Evolutionary conservation across 2,888 invertebrate species (phyloP).

Genomic region (Scelioninae gen. 1): DNA sequence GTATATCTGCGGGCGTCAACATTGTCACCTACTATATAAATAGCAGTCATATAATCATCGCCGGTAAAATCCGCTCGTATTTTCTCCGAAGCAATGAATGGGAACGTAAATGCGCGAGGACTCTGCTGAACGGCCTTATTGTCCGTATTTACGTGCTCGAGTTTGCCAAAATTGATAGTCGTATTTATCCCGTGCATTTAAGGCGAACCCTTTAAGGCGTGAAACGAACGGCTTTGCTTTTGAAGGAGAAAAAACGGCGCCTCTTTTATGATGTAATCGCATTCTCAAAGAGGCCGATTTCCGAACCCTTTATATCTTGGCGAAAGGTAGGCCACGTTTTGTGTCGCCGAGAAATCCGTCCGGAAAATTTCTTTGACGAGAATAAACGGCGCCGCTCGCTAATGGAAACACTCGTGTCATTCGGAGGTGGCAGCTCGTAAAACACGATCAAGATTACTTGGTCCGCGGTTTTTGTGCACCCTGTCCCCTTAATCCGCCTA

Average conservation of each 20-base stretch:
- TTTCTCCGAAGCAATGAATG: slow-evolving; percentile 35
- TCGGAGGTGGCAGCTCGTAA: slow-evolving; percentile 84
- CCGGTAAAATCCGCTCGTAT: slow-evolving; percentile 39
- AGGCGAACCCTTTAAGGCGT: slow-evolving; percentile 67
- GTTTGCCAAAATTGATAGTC: slow-evolving; percentile 41
- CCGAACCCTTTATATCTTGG: slow-evolving; percentile 73
- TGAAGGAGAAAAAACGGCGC: slow-evolving; percentile 38
- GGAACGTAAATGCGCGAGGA: slow-evolving; percentile 1
- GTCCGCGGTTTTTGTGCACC: slow-evolving; percentile 49
- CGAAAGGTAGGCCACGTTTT: slow-evolving; percentile 52
- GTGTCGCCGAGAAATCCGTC: slow-evolving; percentile 53
- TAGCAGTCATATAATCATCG: slow-evolving; percentile 42
- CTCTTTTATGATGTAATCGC: slow-evolving; percentile 74
- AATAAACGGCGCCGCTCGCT: slow-evolving; percentile 76
- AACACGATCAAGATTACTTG: slow-evolving; percentile 79
- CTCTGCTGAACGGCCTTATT: slow-evolving; percentile 26
- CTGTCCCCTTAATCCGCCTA: slow-evolving; percentile 62
- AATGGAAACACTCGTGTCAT: slow-evolving; percentile 80
- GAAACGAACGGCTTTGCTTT: slow-evolving; percentile 47
- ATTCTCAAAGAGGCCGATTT: slow-evolving; percentile 57
- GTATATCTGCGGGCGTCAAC: too few relatives aligned
- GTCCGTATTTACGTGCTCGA: slow-evolving; percentile 47
- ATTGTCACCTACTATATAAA: slow-evolving; percentile 42
- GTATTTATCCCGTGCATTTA: slow-evolving; percentile 39
- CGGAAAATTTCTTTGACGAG: slow-evolving; percentile 78